phyloP scores from a whole-genome alignment of 1,140 invertebrate genomes.

The Euglossa dilemma region DNA sequence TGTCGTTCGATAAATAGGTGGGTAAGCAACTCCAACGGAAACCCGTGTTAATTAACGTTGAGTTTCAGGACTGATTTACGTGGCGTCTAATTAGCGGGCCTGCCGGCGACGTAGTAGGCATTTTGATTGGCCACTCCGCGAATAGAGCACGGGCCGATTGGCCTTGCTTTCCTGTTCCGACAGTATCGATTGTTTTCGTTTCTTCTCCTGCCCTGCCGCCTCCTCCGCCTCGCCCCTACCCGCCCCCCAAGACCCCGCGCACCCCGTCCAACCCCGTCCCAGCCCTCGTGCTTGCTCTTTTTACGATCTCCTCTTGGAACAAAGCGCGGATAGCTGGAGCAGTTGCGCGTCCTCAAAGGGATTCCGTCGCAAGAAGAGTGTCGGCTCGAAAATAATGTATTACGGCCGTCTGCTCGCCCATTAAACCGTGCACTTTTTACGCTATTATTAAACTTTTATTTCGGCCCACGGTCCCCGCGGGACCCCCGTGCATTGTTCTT shows the following conservation, averaged over 20 bases:
- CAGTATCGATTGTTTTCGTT: conserved; percentile 74
- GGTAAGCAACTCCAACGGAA: conserved; percentile 79
- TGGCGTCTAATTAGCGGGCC: conserved; percentile 82
- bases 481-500: conserved; percentile 37
- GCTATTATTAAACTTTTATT: conserved; percentile 50
- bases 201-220: conserved; percentile 52
- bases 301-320: conserved; percentile 44
- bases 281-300: conserved; percentile 24
- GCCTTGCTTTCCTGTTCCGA: conserved; percentile 74
- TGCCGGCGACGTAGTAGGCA: conserved; percentile 81
- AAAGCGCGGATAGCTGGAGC: conserved; percentile 49
- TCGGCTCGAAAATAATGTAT: conserved; percentile 56
- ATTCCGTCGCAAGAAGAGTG: conserved; percentile 50
- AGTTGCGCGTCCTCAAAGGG: conserved; percentile 53
- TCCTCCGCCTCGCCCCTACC: background rate
- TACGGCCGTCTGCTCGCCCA: conserved; percentile 34
- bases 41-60: conserved; percentile 82
- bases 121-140: conserved; percentile 80
- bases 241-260: background rate
- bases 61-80: conserved; percentile 83
- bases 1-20: conserved; percentile 80
- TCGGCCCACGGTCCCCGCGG: conserved; percentile 14
- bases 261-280: background rate
- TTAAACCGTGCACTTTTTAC: conserved; percentile 44
- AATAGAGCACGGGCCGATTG: conserved; percentile 75